Base-by-base conservation (phyloP, 2,888 invertebrate species). In the Ichneumoninae sp. region DNA sequence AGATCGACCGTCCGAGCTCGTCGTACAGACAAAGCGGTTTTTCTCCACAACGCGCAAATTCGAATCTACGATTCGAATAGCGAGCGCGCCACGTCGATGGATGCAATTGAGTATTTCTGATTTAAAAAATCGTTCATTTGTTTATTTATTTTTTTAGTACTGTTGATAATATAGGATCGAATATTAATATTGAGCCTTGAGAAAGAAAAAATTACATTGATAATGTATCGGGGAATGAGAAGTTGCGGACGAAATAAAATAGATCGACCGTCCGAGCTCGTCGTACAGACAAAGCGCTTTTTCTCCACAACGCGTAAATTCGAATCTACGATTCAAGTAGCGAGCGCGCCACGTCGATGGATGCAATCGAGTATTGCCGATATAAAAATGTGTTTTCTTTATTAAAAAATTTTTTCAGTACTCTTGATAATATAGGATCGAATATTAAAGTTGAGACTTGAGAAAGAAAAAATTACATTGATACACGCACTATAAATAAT, bases 1-100 rank as follows among this genome's bases (percentile, higher is more conserved):
- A 40, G 13, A 81, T 76, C 40, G 76, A 69, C 76, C 52, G 77
- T 19, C n/a, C 60, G 30, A 26, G 36, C 54, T 19, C 6, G 19
- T 60, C 47, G 40, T n/a, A 71, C 5, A 75, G 52, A 63, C 30
- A 40, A 22, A 36, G 63, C 5, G 44, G 26, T 69, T 78, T 50
- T 71, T 68, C 8, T 19, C 44, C 4, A 4, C 44, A 57, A 68
- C 19, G 36, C 19, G n/a, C 13, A 36, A 76, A 68, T 22, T 63
- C 22, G 26, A 40, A 44, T 54, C 44, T 70, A 44, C 54, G 52
- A 22, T 50, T 33, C 26, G 52, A 69, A 40, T 68, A 7, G 33
- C n/a, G 50, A 63, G 57, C 33, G 22, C 36, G n/a, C 52, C 33
- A 63, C n/a, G 16, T 16, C 3, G 33, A 63, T 33, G 6, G 7